These are phyloP conservation scores for Pelobates cultripes DNA, from an alignment of 2,797 vertebrate genomes.

Conservation along the genomic window DNA sequence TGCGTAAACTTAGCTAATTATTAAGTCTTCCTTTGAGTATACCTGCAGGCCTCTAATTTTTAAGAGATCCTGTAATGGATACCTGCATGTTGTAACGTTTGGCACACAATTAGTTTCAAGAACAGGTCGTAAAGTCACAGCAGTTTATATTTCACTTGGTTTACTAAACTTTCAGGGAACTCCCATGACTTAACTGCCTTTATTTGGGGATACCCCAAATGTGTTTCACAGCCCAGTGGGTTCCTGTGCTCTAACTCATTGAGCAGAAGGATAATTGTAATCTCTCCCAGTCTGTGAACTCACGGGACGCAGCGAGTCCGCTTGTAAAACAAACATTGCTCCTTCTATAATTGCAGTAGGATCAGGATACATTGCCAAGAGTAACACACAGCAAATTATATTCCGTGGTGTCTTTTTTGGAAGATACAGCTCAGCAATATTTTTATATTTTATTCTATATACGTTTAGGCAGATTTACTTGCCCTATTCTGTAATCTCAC, in stretches of 20 bases:
- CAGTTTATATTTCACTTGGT: not conserved
- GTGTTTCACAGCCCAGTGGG: not conserved
- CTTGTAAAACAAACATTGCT: slow-evolving; percentile 30
- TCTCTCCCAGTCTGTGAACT: slow-evolving; percentile 7
- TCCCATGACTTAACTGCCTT: not conserved
- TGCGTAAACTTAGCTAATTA: not conserved
- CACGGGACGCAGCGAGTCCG: slow-evolving; percentile 6
- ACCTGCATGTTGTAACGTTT: not conserved
- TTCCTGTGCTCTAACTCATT: not conserved
- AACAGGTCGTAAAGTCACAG: not conserved
- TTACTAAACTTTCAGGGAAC: not conserved
- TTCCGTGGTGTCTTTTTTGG: not conserved
- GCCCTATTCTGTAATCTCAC: no score
- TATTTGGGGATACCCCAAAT: not conserved
- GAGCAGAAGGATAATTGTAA: not conserved
- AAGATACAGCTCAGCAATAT: not conserved
- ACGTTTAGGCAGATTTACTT: no score
- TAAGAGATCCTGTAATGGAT: not conserved
- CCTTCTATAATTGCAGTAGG: slow-evolving; percentile 29
- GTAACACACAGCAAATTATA: not conserved
- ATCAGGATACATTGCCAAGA: slow-evolving; percentile 27
- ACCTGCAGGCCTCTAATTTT: not conserved
- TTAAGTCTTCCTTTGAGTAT: not conserved
- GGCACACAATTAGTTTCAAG: not conserved
- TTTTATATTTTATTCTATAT: not conserved